phyloP scores from a whole-genome alignment of 2,113 vertebrate species.

The Cephalopholis sonnerati region DNA sequence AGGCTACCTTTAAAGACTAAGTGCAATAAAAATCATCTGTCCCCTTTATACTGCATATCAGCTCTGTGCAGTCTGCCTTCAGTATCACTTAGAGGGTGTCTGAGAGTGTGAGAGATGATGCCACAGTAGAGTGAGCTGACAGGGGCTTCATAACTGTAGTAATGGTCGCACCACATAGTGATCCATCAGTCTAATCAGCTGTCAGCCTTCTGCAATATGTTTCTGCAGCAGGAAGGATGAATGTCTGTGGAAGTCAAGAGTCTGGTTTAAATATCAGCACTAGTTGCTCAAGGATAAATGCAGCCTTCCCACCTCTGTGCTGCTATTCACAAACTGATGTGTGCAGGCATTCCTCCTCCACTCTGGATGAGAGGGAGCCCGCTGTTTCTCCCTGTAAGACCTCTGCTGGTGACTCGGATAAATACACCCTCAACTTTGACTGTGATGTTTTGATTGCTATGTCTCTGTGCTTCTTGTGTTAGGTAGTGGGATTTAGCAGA shows the following conservation, averaged over 20 bases:
- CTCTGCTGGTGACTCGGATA: constrained; percentile 69
- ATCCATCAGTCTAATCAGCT: constrained; percentile 74
- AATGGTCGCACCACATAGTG: constrained; percentile 54
- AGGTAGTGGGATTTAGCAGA: constrained; percentile 13
- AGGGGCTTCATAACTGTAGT: constrained; percentile 55
- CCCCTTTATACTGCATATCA: constrained; percentile 12
- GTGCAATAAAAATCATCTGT: constrained; percentile 34
- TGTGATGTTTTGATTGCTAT: constrained; percentile 34
- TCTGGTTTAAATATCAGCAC: constrained; percentile 64
- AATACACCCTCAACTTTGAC: constrained; percentile 45
- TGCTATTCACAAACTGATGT: constrained; percentile 64
- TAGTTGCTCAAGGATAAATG: constrained; percentile 65
- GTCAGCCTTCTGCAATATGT: constrained; percentile 54
- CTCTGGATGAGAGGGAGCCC: neutral
- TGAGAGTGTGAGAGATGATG: constrained; percentile 45
- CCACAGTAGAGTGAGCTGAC: constrained; percentile 49
- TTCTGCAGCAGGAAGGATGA: constrained; percentile 39
- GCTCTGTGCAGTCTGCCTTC: constrained; percentile 41
- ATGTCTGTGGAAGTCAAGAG: constrained; percentile 52
- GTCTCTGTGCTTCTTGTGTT: constrained; percentile 20
- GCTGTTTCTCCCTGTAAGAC: constrained; percentile 52
- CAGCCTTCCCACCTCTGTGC: constrained; percentile 66
- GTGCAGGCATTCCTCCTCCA: constrained; percentile 18
- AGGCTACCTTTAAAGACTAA: constrained; percentile 11
- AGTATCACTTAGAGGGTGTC: constrained; percentile 21